Evolutionary conservation across 2,113 vertebrate species (phyloP).

Genomic region (Heterotis niloticus): DNA sequence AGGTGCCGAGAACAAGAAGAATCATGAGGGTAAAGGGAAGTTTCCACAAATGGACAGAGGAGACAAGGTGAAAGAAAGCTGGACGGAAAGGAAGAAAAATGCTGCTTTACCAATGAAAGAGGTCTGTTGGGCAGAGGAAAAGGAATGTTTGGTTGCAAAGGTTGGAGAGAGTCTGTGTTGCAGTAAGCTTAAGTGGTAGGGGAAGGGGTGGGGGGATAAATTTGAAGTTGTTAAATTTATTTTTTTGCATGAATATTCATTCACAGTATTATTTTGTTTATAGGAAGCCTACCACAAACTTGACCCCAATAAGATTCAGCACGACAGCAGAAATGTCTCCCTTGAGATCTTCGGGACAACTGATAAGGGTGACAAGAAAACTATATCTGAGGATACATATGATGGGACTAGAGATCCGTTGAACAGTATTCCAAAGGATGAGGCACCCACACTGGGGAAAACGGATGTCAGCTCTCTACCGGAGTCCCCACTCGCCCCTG

Average conservation of each 20-base stretch:
- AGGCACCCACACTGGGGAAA: slow-evolving; percentile 74
- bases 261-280: background rate
- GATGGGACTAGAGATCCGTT: background rate
- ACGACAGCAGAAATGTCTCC: background rate
- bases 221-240: background rate
- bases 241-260: background rate
- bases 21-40: slow-evolving; percentile 44
- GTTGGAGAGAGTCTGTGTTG: background rate
- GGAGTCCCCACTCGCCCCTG: background rate
- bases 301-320: background rate
- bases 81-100: background rate
- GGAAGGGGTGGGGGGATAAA: no score
- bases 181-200: background rate
- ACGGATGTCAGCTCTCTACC: slow-evolving; percentile 52
- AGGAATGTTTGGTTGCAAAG: background rate
- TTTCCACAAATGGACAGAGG: background rate
- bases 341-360: background rate
- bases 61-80: slow-evolving; percentile 26
- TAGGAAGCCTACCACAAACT: background rate
- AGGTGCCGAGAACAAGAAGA: background rate
- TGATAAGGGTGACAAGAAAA: background rate
- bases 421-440: background rate
- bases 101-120: background rate
- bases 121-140: slow-evolving; percentile 25
- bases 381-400: background rate